A percentile compares a stretch with the other conserved stretches of the same genome.
phyloP scores from a whole-genome alignment of 2,797 vertebrate genomes.

The Acipenser transmontanus region DNA sequence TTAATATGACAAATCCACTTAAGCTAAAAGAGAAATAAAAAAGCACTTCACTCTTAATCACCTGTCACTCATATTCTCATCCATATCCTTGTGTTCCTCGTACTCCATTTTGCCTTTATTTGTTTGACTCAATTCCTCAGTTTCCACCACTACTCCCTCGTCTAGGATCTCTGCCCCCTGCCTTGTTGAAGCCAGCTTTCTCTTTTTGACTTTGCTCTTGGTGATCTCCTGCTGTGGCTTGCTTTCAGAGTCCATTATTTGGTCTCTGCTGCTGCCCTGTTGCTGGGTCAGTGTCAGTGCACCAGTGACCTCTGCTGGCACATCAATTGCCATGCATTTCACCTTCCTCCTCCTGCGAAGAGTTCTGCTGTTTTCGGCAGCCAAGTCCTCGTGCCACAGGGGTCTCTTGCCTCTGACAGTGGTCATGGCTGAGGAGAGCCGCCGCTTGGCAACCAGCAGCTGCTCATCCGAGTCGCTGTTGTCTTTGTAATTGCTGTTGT shows the following conservation, averaged over 20 bases:
- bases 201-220: constrained; percentile 63
- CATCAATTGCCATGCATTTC: constrained; percentile 67
- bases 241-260: constrained; percentile 44
- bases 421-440: constrained; percentile 70
- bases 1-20: background rate
- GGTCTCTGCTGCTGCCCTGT: constrained; percentile 53
- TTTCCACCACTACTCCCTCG: constrained; percentile 89
- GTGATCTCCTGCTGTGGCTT: constrained; percentile 54
- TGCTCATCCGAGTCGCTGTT: constrained; percentile 96
- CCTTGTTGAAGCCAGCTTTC: constrained; percentile 54
- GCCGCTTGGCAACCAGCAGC: constrained; percentile 78
- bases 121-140: constrained; percentile 68
- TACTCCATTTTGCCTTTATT: constrained; percentile 93
- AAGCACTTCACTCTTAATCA: constrained; percentile 59
- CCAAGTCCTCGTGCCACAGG: constrained; percentile 82
- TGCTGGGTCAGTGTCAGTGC: constrained; percentile 48
- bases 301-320: constrained; percentile 52
- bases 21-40: constrained; percentile 4
- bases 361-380: constrained; percentile 56
- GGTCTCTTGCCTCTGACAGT: constrained; percentile 74
- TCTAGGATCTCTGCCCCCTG: constrained; percentile 64
- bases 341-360: constrained; percentile 63
- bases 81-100: constrained; percentile 89
- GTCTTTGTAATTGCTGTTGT: constrained; percentile 69
- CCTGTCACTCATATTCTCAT: constrained; percentile 99